phyloP scores from a whole-genome alignment of 2,888 invertebrate species.

The Chesias legatella region DNA sequence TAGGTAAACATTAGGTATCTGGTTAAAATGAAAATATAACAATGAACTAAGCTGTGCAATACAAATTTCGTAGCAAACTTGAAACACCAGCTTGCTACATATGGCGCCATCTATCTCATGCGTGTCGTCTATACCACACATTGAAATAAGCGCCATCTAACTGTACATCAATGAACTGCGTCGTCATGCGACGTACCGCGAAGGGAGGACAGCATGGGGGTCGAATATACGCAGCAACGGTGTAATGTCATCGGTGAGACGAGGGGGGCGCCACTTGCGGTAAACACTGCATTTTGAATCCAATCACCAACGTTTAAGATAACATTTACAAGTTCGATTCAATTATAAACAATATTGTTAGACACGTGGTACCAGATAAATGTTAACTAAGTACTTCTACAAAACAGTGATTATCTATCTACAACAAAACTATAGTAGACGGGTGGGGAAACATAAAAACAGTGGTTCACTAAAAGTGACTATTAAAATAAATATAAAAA shows the following conservation, averaged over 20 bases:
- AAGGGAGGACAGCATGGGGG: conserved; percentile 82
- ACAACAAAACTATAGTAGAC: conserved; percentile 35
- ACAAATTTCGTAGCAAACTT: conserved; percentile 9
- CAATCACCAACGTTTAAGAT: conserved; percentile 48
- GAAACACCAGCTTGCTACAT: conserved; percentile 26
- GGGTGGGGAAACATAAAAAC: conserved; percentile 3
- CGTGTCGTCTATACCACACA: conserved; percentile 51
- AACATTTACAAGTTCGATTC: conserved; percentile 37
- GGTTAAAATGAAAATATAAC: conserved; percentile 16
- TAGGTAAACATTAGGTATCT: neutral
- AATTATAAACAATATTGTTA: conserved; percentile 33
- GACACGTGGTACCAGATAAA: conserved; percentile 33
- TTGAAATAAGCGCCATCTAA: conserved; percentile 70
- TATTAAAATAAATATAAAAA: no score
- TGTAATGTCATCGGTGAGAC: conserved; percentile 89
- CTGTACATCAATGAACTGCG: conserved; percentile 39
- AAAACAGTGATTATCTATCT: conserved; percentile 31
- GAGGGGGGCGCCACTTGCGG: conserved; percentile 92
- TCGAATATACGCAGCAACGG: conserved; percentile 88
- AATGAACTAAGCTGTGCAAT: conserved; percentile 25
- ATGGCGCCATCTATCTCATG: conserved; percentile 60
- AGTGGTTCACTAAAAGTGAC: neutral
- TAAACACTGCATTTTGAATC: conserved; percentile 82
- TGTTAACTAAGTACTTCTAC: conserved; percentile 42
- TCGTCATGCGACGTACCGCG: conserved; percentile 75